A percentile compares a stretch with the other conserved stretches of the same genome.
Conservation (phyloP, 1,140 invertebrate genomes). For the Lordiphosa stackelbergi region DNA sequence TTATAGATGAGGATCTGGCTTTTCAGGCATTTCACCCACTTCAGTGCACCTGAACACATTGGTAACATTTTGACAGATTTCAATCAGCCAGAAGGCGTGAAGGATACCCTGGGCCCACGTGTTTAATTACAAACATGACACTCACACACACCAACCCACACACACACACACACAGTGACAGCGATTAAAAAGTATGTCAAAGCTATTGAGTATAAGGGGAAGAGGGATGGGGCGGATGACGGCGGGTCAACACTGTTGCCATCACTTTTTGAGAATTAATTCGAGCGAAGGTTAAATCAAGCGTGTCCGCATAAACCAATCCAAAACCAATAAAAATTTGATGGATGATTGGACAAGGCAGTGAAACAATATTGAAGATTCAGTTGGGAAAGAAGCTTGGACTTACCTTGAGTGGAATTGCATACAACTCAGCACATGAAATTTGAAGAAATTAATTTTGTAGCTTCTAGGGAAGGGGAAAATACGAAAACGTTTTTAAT, state of each 20-base stretch:
- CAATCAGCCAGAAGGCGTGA: slow-evolving; percentile 49
- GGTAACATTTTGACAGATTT: slow-evolving; percentile 64
- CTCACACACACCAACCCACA: slow-evolving; percentile 28
- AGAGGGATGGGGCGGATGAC: neutral
- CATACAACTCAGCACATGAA: no score
- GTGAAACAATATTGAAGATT: no score
- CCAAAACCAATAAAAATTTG: slow-evolving; percentile 13
- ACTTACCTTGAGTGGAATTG: no score
- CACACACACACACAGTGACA: slow-evolving; percentile 38
- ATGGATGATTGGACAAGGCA: neutral
- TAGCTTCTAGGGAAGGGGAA: no score
- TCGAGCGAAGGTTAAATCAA: slow-evolving; percentile 23
- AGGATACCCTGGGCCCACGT: slow-evolving; percentile 44
- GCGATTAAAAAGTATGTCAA: slow-evolving; percentile 64
- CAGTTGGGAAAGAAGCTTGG: no score
- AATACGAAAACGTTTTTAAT: no score
- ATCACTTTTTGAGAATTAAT: slow-evolving; percentile 27
- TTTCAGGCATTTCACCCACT: slow-evolving; percentile 2
- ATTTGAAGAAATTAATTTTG: no score
- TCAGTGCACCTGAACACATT: slow-evolving; percentile 13
- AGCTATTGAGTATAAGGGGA: slow-evolving; percentile 7
- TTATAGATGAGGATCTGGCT: slow-evolving; percentile 8
- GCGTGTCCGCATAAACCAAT: slow-evolving; percentile 8
- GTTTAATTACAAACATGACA: slow-evolving; percentile 61
- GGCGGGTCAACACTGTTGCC: slow-evolving; percentile 28